Evolutionary conservation across 2,797 vertebrate genomes (phyloP).

Genomic region (Spondyliosoma cantharus): DNA sequence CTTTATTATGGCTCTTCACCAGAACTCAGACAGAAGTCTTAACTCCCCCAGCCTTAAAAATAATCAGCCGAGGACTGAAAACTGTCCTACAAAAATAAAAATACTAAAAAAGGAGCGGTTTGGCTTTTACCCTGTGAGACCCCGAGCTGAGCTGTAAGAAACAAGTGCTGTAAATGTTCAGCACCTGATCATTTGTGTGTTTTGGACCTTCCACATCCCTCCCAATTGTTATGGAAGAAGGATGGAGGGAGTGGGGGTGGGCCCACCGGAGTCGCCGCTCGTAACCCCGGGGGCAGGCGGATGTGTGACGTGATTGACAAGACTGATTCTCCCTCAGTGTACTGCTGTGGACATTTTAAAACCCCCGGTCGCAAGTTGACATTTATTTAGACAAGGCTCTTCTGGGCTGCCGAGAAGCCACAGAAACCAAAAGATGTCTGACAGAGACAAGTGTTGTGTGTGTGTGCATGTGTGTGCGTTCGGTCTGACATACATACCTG

Average conservation of each 20-base stretch:
- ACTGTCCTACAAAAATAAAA: conserved; percentile 47
- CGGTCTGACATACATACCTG: conserved; percentile 35
- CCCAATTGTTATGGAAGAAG: conserved; percentile 65
- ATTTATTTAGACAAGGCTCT: conserved; percentile 92
- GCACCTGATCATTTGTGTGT: conserved; percentile 87
- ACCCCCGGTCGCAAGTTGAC: conserved; percentile 83
- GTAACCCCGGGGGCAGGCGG: conserved; percentile 77
- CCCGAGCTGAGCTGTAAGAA: conserved; percentile 73
- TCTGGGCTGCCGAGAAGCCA: conserved; percentile 74
- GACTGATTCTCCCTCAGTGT: conserved; percentile 80
- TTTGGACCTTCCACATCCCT: conserved; percentile 83
- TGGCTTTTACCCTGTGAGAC: conserved; percentile 63
- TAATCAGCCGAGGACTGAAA: conserved; percentile 75
- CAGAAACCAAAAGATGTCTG: conserved; percentile 82
- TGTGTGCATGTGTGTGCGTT: conserved; percentile 18
- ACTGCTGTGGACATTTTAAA: conserved; percentile 75
- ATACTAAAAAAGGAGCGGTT: conserved; percentile 19
- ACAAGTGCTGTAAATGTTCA: conserved; percentile 85
- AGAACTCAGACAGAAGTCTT: conserved; percentile 88
- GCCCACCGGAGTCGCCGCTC: conserved; percentile 86
- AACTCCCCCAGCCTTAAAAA: conserved; percentile 79
- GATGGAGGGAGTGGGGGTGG: neutral
- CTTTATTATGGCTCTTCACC: conserved; percentile 46
- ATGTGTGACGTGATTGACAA: conserved; percentile 86
- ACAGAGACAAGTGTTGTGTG: conserved; percentile 70